Percentiles rank a stretch among this genome's conserved stretches.
These are phyloP conservation scores for Phrynocephalus versicolor DNA, from an alignment of 2,113 vertebrate species.

Conservation along the genomic window DNA sequence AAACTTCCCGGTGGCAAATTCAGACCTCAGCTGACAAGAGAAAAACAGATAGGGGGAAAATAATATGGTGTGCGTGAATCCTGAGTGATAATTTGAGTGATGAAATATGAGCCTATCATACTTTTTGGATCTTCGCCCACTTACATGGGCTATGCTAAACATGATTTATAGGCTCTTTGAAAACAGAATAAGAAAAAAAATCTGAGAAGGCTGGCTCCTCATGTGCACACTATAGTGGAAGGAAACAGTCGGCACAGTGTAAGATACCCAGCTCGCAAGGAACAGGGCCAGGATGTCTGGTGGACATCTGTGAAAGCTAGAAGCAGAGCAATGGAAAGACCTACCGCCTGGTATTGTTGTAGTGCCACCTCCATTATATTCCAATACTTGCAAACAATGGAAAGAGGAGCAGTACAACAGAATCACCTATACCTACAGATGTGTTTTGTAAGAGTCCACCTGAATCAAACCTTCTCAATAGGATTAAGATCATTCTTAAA, in stretches of 20 bases:
- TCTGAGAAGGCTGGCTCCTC: not conserved
- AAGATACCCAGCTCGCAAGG: not conserved
- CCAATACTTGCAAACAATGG: not conserved
- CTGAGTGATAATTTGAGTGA: not conserved
- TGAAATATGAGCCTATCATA: not conserved
- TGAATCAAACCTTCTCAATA: not conserved
- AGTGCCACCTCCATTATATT: not conserved
- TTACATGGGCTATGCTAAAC: not conserved
- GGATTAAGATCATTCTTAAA: not conserved
- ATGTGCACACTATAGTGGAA: not conserved
- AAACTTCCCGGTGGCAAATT: rapidly evolving
- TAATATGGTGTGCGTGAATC: not conserved
- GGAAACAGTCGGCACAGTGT: not conserved
- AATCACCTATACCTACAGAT: not conserved
- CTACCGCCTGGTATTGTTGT: not conserved
- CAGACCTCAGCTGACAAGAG: rapidly evolving
- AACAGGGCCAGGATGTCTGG: not conserved
- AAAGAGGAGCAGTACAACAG: not conserved
- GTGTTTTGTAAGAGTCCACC: not conserved
- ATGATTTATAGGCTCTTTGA: not conserved
- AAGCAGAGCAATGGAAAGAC: not conserved
- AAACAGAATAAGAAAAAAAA: not conserved
- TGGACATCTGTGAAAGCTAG: not conserved
- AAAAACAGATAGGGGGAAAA: rapidly evolving
- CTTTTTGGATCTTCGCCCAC: not conserved